These are phyloP conservation scores for Sycophila sp. DNA, from an alignment of 1,140 invertebrate genomes.

Conservation along the genomic window DNA sequence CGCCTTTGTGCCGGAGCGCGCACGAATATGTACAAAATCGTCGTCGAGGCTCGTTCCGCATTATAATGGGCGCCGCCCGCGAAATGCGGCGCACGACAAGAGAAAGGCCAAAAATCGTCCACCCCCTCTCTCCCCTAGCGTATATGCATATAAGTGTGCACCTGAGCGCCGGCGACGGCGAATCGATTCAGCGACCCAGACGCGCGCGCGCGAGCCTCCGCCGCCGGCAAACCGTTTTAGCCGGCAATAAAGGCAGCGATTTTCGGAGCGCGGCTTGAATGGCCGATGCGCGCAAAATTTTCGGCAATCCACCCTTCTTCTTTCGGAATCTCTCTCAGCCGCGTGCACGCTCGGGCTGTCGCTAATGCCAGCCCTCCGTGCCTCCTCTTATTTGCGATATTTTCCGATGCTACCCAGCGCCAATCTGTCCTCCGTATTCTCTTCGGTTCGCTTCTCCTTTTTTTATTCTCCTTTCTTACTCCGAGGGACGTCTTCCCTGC, in stretches of 20 bases:
- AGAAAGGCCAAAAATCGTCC: constrained; percentile 15
- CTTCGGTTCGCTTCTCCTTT: background rate
- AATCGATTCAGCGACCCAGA: constrained; percentile 2
- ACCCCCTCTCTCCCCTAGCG: background rate
- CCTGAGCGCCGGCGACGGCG: background rate
- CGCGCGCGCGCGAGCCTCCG: too few species aligned
- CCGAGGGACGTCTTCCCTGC: background rate
- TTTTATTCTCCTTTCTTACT: background rate
- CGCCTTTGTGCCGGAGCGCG: too few species aligned
- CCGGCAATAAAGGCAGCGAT: background rate
- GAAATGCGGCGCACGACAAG: background rate
- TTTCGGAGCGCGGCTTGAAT: background rate
- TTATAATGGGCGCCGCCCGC: too few species aligned
- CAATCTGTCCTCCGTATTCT: background rate
- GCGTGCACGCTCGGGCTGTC: too few species aligned
- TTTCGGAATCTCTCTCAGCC: too few species aligned
- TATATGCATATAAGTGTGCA: background rate
- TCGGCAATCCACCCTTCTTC: too few species aligned
- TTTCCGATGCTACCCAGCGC: too few species aligned
- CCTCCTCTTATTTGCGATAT: too few species aligned
- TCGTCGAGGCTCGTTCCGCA: constrained; percentile 32
- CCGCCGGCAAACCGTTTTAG: background rate
- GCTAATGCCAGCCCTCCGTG: too few species aligned
- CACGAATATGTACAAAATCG: constrained; percentile 14
- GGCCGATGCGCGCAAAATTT: background rate